These are phyloP conservation scores for Ethmia dodecea DNA, from an alignment of 2,888 invertebrate species.

Conservation along the genomic window DNA sequence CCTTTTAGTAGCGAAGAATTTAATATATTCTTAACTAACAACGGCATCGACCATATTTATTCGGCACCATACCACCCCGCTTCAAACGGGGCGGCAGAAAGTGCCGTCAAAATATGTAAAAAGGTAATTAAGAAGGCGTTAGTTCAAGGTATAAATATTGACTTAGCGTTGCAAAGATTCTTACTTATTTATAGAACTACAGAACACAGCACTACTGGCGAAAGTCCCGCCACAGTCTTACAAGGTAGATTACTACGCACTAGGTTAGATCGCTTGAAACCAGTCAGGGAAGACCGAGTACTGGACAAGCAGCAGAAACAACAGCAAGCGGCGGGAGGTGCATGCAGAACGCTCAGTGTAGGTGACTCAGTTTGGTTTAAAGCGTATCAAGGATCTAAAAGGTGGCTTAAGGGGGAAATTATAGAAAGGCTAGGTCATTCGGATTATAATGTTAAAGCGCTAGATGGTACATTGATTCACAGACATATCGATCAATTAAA, in stretches of 20 bases:
- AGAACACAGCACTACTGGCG: conserved; percentile 17
- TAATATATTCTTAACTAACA: conserved; percentile 14
- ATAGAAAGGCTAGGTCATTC: not conserved
- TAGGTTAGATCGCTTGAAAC: conserved; percentile 17
- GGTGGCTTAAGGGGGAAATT: not conserved
- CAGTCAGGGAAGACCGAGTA: not conserved
- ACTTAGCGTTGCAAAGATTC: conserved; percentile 10
- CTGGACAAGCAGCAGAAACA: not conserved
- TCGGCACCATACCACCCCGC: conserved; percentile 19
- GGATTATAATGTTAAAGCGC: not conserved
- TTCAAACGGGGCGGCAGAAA: conserved; percentile 21
- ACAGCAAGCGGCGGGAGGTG: not conserved
- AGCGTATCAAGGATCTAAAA: not conserved
- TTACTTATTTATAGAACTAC: conserved; percentile 17
- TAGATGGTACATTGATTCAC: not conserved
- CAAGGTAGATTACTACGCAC: conserved; percentile 18
- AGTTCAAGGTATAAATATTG: conserved; percentile 2
- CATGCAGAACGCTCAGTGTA: not conserved
- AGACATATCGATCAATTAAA: not conserved
- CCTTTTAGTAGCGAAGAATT: conserved; percentile 22
- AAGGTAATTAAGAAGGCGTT: conserved; percentile 14
- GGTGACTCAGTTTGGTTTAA: not conserved
- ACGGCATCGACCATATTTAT: conserved; percentile 12
- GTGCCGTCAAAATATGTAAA: conserved; percentile 16
- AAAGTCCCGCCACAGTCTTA: conserved; percentile 17